Evolutionary conservation across 2,113 vertebrate genomes (phyloP), one percentile per base, ranked within the genome.

Genomic region (Corythornis madagascariensis): DNA sequence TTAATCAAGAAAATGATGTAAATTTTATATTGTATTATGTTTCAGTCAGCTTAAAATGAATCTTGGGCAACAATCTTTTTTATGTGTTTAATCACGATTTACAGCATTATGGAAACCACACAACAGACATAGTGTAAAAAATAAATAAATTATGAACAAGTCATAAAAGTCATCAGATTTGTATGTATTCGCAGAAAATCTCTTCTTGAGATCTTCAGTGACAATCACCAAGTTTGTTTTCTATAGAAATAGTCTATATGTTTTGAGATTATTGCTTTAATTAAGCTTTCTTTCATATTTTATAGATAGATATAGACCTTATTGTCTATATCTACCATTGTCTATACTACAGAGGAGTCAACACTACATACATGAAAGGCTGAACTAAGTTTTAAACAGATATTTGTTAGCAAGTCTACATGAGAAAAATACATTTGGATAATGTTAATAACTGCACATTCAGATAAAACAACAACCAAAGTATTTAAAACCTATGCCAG

Each of bases 1-100:
- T 96, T 96, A 97, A 97, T 96, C 87, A 96, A 94, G 95, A 95
- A 96, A 97, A 96, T 94, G 65, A 97, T 95, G 83, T 91, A 95
- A 93, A 96, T 97, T 94, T 86, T 96, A 93, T 93, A 90, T 57
- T 78, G 86, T 83, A 91, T 72, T 94, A 89, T 91, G 73, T 95
- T 97, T 89, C 83, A 64, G 59, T 95, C 91, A 95, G 91, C 80
- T 95, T 97, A 89, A 94, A 96, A 96, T 92, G 93, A 47, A 95
- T 69, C 74, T 87, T 91, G 70, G 91, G 56, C 12, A 29, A 93
- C 71, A 92, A 78, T 82, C 14, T 55, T 93, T 93, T 95, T 87
- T 85, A 78, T 83, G 88, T 78, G 82, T 94, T 95, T 96, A 96
- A 80, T 89, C 74, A 82, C 95, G 96, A 88, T 95, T 96, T 96